Conservation (phyloP, 2,797 vertebrate species). For the Sebastes jordani region DNA sequence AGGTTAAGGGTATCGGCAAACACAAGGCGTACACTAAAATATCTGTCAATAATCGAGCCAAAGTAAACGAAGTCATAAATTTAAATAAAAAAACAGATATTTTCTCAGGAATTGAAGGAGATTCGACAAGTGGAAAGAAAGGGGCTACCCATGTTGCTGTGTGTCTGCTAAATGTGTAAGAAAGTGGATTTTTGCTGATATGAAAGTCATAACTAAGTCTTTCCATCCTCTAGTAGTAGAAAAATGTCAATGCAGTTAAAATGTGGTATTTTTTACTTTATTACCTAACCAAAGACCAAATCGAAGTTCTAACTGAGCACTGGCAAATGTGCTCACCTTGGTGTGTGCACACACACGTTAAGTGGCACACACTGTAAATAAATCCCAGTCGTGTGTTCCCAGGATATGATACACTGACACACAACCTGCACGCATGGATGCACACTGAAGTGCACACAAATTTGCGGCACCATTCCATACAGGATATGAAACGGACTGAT, state of each 20-base stretch:
- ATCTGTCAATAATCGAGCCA: not conserved
- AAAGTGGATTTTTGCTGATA: not conserved
- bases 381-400: not conserved
- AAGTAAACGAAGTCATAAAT: not conserved
- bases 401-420: constrained; percentile 21
- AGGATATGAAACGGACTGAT: constrained; percentile 44
- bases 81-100: not conserved
- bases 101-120: not conserved
- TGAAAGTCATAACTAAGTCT: not conserved
- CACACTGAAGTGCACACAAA: not conserved
- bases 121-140: not conserved
- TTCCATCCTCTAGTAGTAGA: not conserved
- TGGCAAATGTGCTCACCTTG: not conserved
- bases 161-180: not conserved
- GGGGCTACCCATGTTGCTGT: not conserved
- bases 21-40: not conserved
- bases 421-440: not conserved
- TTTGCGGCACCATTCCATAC: not conserved
- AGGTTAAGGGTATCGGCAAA: not conserved
- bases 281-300: not conserved
- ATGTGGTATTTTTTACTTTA: not conserved
- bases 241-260: not conserved
- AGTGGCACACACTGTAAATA: not conserved
- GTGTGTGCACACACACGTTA: not conserved
- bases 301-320: not conserved